phyloP scores from a whole-genome alignment of 1,140 invertebrate genomes.

The Zaprionus camerounensis region DNA sequence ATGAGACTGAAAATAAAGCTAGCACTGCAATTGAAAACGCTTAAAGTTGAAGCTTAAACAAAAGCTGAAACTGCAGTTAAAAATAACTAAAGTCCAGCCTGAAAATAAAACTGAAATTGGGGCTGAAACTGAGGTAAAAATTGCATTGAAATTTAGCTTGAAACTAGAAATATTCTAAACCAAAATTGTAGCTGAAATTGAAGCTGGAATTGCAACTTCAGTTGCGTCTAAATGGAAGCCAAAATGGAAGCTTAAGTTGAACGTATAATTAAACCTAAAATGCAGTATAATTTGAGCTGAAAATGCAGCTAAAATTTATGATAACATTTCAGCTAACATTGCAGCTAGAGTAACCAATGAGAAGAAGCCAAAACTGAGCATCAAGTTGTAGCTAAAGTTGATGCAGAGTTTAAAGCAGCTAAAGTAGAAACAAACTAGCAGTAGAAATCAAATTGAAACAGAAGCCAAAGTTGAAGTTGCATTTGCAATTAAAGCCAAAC shows the following conservation, averaged over 20 bases:
- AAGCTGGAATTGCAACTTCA: background rate
- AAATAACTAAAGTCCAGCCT: background rate
- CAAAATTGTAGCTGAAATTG: background rate
- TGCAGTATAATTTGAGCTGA: background rate
- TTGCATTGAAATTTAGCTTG: too few relatives aligned
- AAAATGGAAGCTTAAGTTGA: background rate
- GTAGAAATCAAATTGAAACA: background rate
- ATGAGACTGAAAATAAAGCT: background rate
- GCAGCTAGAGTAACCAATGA: too few relatives aligned
- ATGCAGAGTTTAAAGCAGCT: background rate
- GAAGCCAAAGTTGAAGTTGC: background rate
- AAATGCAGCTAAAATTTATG: background rate
- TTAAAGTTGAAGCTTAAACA: background rate
- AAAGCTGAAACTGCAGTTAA: background rate
- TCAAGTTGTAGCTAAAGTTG: too few relatives aligned
- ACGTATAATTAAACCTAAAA: background rate
- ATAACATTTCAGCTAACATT: background rate
- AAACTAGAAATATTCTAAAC: too few relatives aligned
- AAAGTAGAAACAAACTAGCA: slow-evolving; percentile 2
- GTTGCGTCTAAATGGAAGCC: background rate
- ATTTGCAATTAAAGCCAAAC: background rate
- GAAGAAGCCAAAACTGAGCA: background rate
- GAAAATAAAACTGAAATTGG: background rate
- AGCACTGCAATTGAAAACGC: background rate
- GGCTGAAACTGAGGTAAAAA: background rate